Percentiles rank a stretch among this genome's conserved stretches.
Conservation (phyloP, 2,113 vertebrate genomes). For the Oophaga pumilio region DNA sequence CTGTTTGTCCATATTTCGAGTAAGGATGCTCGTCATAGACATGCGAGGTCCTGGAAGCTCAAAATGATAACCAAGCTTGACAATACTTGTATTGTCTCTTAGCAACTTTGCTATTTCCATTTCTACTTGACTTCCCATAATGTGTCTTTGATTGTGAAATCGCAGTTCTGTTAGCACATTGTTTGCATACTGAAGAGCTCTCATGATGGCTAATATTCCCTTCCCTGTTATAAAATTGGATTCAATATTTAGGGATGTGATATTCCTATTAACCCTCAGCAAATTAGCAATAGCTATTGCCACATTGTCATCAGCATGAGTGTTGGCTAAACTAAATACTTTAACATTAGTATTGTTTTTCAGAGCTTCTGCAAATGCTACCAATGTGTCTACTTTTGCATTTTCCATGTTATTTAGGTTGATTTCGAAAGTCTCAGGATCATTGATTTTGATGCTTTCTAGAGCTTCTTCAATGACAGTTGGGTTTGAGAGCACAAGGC, state of each 20-base stretch:
- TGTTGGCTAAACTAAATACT: constrained; percentile 90
- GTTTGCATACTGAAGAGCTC: constrained; percentile 82
- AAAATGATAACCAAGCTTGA: constrained; percentile 95
- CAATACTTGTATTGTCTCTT: constrained; percentile 86
- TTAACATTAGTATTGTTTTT: constrained; percentile 83
- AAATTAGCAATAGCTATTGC: constrained; percentile 87
- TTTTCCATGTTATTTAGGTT: constrained; percentile 98
- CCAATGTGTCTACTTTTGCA: constrained; percentile 83
- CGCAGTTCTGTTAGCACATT: constrained; percentile 87
- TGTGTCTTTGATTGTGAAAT: constrained; percentile 97
- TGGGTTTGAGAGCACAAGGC: constrained; percentile 82
- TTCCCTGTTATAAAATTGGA: constrained; percentile 95
- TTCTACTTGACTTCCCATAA: constrained; percentile 94
- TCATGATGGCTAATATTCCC: constrained; percentile 88
- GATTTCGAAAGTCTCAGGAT: constrained; percentile 84
- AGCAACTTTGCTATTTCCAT: constrained; percentile 95
- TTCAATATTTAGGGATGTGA: constrained; percentile 89
- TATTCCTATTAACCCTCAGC: constrained; percentile 83
- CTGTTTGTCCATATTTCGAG: constrained; percentile 93
- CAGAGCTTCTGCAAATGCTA: constrained; percentile 87
- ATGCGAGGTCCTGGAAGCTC: constrained; percentile 93
- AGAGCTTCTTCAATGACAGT: constrained; percentile 89
- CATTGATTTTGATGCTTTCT: constrained; percentile 80
- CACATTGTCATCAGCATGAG: constrained; percentile 84
- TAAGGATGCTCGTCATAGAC: constrained; percentile 93